These are phyloP conservation scores for Periplaneta americana DNA, from an alignment of 1,140 invertebrate species.

Conservation along the genomic window DNA sequence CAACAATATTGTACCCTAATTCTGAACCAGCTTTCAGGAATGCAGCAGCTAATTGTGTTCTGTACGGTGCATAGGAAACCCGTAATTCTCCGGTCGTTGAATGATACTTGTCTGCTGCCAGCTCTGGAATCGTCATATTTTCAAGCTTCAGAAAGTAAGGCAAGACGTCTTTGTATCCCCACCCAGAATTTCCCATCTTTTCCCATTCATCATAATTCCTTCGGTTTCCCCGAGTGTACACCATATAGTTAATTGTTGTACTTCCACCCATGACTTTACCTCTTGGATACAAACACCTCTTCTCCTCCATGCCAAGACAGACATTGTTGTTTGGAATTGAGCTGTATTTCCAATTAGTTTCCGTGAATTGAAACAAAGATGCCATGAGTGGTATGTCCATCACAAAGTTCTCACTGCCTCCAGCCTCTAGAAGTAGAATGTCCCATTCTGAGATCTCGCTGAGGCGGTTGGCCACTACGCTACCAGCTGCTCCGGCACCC, in stretches of 20 bases:
- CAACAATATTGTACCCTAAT: conserved; percentile 57
- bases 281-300: too few species aligned
- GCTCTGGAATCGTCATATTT: conserved; percentile 52
- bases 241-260: conserved; percentile 78
- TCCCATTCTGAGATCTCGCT: conserved; percentile 72
- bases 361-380: conserved; percentile 65
- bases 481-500: conserved; percentile 80
- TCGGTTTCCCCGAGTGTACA: conserved; percentile 75
- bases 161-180: conserved; percentile 74
- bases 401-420: conserved; percentile 76
- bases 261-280: conserved; percentile 47
- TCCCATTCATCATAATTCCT: conserved; percentile 77
- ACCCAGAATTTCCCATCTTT: conserved; percentile 66
- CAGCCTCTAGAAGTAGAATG: conserved; percentile 80
- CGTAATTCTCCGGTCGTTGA: conserved; percentile 39
- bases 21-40: conserved; percentile 62
- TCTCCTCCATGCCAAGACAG: too few species aligned
- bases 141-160: conserved; percentile 80
- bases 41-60: conserved; percentile 55
- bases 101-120: too few species aligned
- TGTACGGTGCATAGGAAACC: conserved; percentile 49
- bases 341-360: conserved; percentile 35
- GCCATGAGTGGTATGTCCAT: conserved; percentile 77
- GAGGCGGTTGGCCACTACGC: conserved; percentile 77
- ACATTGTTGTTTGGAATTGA: too few species aligned